A percentile compares a stretch with the other conserved stretches of the same genome.
Evolutionary conservation across 2,113 vertebrate species (phyloP).

Genomic region (Odocoileus hemionus): DNA sequence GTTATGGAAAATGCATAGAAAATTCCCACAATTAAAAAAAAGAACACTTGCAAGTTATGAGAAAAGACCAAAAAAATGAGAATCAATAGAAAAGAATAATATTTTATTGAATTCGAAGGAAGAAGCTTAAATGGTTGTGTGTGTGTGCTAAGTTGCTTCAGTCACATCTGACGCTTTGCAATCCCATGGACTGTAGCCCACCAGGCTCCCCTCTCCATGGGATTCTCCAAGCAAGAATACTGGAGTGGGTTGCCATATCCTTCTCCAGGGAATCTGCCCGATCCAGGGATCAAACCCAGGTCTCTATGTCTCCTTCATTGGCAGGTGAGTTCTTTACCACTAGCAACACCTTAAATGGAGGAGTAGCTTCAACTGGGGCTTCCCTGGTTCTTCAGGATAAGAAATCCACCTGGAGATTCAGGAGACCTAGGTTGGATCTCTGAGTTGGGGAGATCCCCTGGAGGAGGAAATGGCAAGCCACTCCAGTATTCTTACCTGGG

Average conservation of each 20-base stretch:
- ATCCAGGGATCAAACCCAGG: neutral
- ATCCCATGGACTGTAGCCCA: fast-evolving
- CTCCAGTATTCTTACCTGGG: neutral
- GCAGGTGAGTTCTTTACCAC: neutral
- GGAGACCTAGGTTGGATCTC: neutral
- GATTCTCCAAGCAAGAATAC: neutral
- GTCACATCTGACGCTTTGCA: neutral
- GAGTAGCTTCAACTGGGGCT: neutral
- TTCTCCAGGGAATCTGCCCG: neutral
- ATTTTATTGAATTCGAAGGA: neutral
- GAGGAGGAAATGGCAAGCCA: neutral
- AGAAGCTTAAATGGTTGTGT: neutral
- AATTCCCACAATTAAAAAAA: neutral
- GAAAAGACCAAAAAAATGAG: neutral
- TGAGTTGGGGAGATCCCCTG: neutral
- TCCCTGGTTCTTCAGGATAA: neutral
- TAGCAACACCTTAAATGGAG: neutral
- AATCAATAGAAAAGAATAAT: neutral
- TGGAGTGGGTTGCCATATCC: neutral
- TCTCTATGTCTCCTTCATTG: neutral
- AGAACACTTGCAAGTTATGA: neutral
- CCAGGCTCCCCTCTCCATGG: neutral
- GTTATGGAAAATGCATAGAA: neutral
- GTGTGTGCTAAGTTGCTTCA: neutral
- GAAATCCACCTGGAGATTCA: neutral